Evolutionary conservation across 2,797 vertebrate genomes (phyloP), one percentile per base, ranked within the genome.

Genomic region (Apogon hyalosoma): DNA sequence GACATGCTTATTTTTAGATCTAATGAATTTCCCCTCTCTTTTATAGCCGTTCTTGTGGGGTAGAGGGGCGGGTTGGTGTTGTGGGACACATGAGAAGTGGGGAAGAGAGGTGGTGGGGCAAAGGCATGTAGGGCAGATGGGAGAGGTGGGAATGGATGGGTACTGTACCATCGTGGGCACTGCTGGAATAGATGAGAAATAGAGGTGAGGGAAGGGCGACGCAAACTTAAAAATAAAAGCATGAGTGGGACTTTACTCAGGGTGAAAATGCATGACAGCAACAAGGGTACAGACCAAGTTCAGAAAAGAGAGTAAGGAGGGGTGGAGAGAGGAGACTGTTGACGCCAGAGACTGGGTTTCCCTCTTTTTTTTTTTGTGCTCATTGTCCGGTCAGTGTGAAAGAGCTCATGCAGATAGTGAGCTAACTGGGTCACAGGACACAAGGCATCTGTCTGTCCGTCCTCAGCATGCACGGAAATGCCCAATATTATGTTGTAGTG

Each of bases 1-100:
- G 76, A 69, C 45, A 41, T 11, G 74, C 77, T 82, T 93, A 93
- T 94, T 93, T 93, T 93, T 93, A 91, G 91, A 87, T 68, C 79
- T 89, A 91, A 93, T 93, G 88, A 92, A 93, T 90, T 87, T 92
- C 85, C 80, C 82, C 70, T 55, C 18, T 40, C 77, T 87, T 77
- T 79, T 86, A 82, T 73, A 72, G 72, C 65, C 74, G 56, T 59
- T 71, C 50, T 70, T 56, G 24, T 55, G 36, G 14, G 49, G 62
- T 12, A 59, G 62, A 24, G 31, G 11, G 33, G 36, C 21, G 21
- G 21, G 21, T 24, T 24, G 21, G 21, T 24, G 21, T 24, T 24
- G 21, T 24, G 21, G 21, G 21, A 24, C 21, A 24, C 21, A 24
- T 24, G 21, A 24, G 31, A 16, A 38, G 39, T 36, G 61, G 42